These are phyloP conservation scores for Drosophila mulleri DNA, from an alignment of 2,888 invertebrate species.

Conservation along the genomic window DNA sequence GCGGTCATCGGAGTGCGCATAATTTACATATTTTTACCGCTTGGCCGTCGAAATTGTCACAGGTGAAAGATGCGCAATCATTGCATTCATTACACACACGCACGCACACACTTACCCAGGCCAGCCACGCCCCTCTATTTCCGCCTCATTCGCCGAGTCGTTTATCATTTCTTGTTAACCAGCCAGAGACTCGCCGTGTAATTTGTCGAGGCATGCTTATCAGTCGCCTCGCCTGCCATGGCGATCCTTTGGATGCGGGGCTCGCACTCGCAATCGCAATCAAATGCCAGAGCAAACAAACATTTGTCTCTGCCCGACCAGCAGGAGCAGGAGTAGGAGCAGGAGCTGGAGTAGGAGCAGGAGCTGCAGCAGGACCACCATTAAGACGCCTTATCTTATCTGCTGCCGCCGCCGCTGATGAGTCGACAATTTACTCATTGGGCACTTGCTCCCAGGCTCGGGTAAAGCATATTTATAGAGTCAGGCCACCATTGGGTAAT, in stretches of 20 bases:
- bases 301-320: conserved; percentile 61
- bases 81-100: conserved; percentile 16
- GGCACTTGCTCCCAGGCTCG: conserved; percentile 68
- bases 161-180: conserved; percentile 54
- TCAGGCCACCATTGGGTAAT: conserved; percentile 37
- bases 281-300: conserved; percentile 56
- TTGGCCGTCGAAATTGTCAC: conserved; percentile 67
- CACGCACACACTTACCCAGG: neutral
- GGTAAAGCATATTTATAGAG: conserved; percentile 6
- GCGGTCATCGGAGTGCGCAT: conserved; percentile 51
- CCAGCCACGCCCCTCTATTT: conserved; percentile 51
- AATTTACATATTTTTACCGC: conserved; percentile 72
- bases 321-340: conserved; percentile 8
- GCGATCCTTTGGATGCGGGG: conserved; percentile 35
- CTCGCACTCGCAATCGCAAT: conserved; percentile 25
- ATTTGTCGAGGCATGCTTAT: conserved; percentile 39
- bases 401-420: conserved; percentile 41
- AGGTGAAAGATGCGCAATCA: conserved; percentile 74
- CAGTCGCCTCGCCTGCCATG: conserved; percentile 13
- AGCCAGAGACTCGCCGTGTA: conserved; percentile 35
- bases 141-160: conserved; percentile 34
- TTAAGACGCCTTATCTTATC: conserved; percentile 48
- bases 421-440: conserved; percentile 55
- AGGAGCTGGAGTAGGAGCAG: conserved; percentile 8
- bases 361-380: conserved; percentile 56